These are phyloP conservation scores for Plagodis dolabraria DNA, from an alignment of 2,888 invertebrate genomes.

Conservation along the genomic window DNA sequence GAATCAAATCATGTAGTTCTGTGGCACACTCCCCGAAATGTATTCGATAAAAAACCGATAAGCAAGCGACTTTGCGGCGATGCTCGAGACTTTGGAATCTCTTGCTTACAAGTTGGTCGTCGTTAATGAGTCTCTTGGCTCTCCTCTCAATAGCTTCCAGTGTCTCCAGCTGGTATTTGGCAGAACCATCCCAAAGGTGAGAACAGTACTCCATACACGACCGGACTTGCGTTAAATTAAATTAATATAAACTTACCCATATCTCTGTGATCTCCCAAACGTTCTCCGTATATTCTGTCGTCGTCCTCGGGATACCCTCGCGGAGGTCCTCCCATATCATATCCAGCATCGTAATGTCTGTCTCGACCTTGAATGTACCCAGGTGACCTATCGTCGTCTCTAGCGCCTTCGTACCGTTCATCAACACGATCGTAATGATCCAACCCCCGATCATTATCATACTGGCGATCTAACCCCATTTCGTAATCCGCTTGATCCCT, in stretches of 20 bases:
- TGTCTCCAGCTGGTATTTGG: too few species aligned
- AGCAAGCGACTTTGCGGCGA: too few species aligned
- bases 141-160: too few species aligned
- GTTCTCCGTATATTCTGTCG: conserved; percentile 81
- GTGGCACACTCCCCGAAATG: too few species aligned
- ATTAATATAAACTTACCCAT: conserved; percentile 57
- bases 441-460: conserved; percentile 77
- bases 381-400: conserved; percentile 77
- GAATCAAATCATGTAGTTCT: too few species aligned
- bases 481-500: conserved; percentile 80
- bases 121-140: too few species aligned
- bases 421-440: conserved; percentile 80
- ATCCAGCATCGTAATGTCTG: conserved; percentile 76
- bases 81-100: too few species aligned
- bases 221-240: too few species aligned
- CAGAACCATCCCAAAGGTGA: too few species aligned
- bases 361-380: conserved; percentile 74
- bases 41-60: too few species aligned
- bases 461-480: conserved; percentile 66
- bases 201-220: too few species aligned
- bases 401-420: conserved; percentile 74
- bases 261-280: conserved; percentile 75
- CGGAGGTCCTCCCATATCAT: conserved; percentile 76
- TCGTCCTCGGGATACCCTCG: conserved; percentile 82
- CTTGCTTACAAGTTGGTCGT: too few species aligned